phyloP scores from a whole-genome alignment of 2,888 invertebrate species.

The Zaprionus lineosus region DNA sequence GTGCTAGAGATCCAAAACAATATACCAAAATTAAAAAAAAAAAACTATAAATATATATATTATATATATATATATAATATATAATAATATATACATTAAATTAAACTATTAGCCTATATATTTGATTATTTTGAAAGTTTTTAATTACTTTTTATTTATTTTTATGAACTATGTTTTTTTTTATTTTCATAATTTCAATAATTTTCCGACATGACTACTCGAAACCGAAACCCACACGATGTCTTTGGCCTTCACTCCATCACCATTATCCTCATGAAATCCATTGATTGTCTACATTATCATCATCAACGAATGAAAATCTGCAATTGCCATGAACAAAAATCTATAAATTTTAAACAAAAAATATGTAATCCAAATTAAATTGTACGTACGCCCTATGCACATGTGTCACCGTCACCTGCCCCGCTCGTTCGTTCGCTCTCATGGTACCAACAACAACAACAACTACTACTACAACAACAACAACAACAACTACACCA shows the following conservation, averaged over 20 bases:
- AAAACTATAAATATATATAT: not conserved
- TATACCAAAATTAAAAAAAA: too few relatives aligned
- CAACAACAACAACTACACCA: slow-evolving; percentile 40
- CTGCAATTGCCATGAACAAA: slow-evolving; percentile 35
- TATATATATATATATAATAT: too few relatives aligned
- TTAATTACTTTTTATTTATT: slow-evolving; percentile 28
- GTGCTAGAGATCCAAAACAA: slow-evolving; percentile 26
- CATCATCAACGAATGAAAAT: slow-evolving; percentile 15
- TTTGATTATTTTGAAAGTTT: slow-evolving; percentile 38
- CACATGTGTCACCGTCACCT: slow-evolving; percentile 70
- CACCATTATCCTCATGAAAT: not conserved
- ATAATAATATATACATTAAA: too few relatives aligned
- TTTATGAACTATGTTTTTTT: slow-evolving; percentile 27
- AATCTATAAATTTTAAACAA: slow-evolving; percentile 22
- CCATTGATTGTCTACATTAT: slow-evolving; percentile 11
- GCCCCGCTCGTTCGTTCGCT: slow-evolving; percentile 59
- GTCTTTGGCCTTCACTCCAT: slow-evolving; percentile 39
- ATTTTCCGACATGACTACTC: slow-evolving; percentile 25
- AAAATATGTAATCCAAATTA: slow-evolving; percentile 45
- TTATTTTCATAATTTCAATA: slow-evolving; percentile 43
- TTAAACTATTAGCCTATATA: slow-evolving; percentile 10
- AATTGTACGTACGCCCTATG: slow-evolving; percentile 62
- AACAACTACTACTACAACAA: slow-evolving; percentile 34
- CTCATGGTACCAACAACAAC: slow-evolving; percentile 55
- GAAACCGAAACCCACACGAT: slow-evolving; percentile 44